Evolutionary conservation across 2,888 invertebrate species (phyloP).

Genomic region (Cosmorhoe ocellata): DNA sequence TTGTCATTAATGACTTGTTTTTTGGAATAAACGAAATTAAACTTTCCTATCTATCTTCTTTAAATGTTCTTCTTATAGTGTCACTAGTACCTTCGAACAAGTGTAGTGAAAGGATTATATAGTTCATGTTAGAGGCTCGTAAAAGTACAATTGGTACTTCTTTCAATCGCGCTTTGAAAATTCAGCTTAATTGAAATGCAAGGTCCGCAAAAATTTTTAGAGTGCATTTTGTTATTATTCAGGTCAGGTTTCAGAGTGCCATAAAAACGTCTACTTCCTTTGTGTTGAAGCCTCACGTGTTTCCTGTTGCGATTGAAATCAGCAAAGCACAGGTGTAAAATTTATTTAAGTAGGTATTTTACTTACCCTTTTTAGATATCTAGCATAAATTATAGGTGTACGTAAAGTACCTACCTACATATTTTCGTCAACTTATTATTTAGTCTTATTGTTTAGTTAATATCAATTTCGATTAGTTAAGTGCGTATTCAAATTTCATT

Average conservation of each 20-base stretch:
- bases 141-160: neutral
- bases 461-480: too few species aligned
- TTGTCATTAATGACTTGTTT: neutral
- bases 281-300: slow-evolving; percentile 28
- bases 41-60: neutral
- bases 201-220: slow-evolving; percentile 11
- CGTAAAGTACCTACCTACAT: too few species aligned
- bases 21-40: neutral
- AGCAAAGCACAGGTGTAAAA: slow-evolving; percentile 16
- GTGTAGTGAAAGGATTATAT: too few species aligned
- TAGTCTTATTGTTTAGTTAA: too few species aligned
- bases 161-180: neutral
- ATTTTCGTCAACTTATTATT: too few species aligned
- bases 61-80: too few species aligned
- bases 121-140: too few species aligned
- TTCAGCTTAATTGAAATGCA: slow-evolving; percentile 20
- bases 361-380: too few species aligned
- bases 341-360: slow-evolving; percentile 2
- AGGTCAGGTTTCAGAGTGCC: slow-evolving; percentile 25
- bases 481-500: neutral
- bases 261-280: slow-evolving; percentile 30
- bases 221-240: slow-evolving; percentile 25
- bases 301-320: slow-evolving; percentile 36
- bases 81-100: too few species aligned
- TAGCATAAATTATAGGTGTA: too few species aligned